A percentile compares a stretch with the other conserved stretches of the same genome.
phyloP scores from a whole-genome alignment of 2,113 vertebrate genomes.

The Spermophilus dauricus region DNA sequence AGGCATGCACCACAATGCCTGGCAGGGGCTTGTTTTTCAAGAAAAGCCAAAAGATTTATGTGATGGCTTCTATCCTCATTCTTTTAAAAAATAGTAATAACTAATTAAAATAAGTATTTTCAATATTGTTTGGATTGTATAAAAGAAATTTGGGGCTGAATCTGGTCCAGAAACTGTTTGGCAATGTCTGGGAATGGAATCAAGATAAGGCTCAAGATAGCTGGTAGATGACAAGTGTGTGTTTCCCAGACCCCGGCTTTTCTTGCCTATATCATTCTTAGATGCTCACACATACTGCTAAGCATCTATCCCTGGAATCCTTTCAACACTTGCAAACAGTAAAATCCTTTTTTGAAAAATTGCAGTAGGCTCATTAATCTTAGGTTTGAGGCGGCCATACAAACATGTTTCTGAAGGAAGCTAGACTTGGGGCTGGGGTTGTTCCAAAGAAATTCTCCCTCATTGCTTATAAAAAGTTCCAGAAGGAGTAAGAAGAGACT shows the following conservation, averaged over 20 bases:
- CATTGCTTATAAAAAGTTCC: not conserved
- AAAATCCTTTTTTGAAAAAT: not conserved
- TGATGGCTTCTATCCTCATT: not conserved
- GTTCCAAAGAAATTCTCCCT: not conserved
- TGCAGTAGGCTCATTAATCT: not conserved
- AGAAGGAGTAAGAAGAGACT: too few species aligned
- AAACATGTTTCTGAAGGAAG: not conserved
- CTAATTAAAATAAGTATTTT: constrained; percentile 40
- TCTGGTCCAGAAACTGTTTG: not conserved
- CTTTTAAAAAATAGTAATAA: not conserved
- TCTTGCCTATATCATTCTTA: not conserved
- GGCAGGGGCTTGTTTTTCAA: not conserved
- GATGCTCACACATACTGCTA: not conserved
- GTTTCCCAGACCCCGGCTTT: not conserved
- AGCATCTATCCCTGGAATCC: not conserved
- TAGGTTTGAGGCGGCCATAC: not conserved
- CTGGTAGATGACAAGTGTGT: too few species aligned
- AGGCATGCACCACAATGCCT: too few species aligned
- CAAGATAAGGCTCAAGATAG: not conserved
- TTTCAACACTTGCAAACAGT: not conserved
- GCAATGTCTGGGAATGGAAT: not conserved
- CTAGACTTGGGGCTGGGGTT: too few species aligned
- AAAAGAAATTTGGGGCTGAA: not conserved
- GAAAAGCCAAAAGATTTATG: not conserved
- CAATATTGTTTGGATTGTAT: not conserved